These are phyloP conservation scores for Rhinogobius similis DNA, from an alignment of 2,113 vertebrate species.

Conservation along the genomic window DNA sequence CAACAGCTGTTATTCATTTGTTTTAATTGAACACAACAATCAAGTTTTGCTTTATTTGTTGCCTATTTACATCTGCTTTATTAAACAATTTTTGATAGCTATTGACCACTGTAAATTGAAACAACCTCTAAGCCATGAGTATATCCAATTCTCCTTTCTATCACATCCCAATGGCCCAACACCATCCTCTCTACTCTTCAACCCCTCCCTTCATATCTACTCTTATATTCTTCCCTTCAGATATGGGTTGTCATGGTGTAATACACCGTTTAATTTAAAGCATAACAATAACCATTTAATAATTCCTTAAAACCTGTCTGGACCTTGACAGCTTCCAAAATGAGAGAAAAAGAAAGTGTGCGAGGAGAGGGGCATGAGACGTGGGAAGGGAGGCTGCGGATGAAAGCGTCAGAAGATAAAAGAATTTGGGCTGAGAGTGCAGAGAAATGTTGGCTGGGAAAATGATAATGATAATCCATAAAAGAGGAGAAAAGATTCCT, in stretches of 20 bases:
- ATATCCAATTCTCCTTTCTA: too few relatives aligned
- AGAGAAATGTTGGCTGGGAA: slow-evolving; percentile 18
- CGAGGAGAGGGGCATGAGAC: not conserved
- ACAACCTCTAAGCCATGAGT: too few relatives aligned
- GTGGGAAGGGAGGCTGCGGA: not conserved
- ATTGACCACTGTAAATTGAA: too few relatives aligned
- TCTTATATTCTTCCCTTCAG: not conserved
- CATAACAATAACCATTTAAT: not conserved
- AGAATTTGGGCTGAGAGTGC: slow-evolving; percentile 3
- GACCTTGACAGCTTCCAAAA: not conserved
- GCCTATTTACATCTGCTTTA: too few relatives aligned
- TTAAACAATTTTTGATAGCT: too few relatives aligned
- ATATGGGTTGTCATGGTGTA: not conserved
- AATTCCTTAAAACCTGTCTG: not conserved
- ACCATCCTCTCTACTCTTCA: not conserved
- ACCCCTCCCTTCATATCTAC: not conserved
- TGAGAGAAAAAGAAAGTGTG: not conserved
- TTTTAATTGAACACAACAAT: too few relatives aligned
- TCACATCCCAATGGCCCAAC: not conserved
- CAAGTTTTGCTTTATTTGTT: too few relatives aligned
- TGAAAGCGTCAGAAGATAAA: slow-evolving; percentile 15
- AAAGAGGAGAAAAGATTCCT: slow-evolving; percentile 22
- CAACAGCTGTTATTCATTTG: too few relatives aligned
- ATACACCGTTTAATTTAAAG: not conserved
- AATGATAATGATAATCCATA: slow-evolving; percentile 25